Base-by-base conservation (phyloP, 2,888 invertebrate species). In the Sclerodermus sp. region DNA sequence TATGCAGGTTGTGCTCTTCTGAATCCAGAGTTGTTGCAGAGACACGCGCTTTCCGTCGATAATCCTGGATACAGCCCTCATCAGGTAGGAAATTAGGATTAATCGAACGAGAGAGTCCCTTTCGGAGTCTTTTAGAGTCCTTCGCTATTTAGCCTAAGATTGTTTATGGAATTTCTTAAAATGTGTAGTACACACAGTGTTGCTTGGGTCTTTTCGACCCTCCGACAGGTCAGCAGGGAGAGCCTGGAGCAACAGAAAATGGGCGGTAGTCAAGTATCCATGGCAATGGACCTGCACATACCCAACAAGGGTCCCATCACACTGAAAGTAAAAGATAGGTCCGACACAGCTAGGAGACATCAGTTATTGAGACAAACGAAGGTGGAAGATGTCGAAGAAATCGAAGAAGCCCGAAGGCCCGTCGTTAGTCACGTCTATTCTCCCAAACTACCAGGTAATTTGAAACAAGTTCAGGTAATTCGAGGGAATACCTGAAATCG, bases 31-130 rank as follows among this genome's bases (percentile, higher is more conserved):
- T 77, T 85, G 30, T 81, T 90, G 42, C 87, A 89, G 47, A 85
- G 91, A 75, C 90, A 92, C 79, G 91, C 92, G 16, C 80, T 91
- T 53, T 91, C 91, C 48, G 90, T 92, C 51, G 92, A 92, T 73
- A 90, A 90, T 77, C 86, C 87, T 1, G 82, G 83, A 70, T 77
- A 77, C 50, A 73, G 66, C 55, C 70, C 75, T 4, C 71, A 71
- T 41, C 70, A 69, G 68, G 67, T 71, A 55, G 23, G 17, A 17
- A 13, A 36, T 16, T 18, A 17, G 37, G 12, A 23, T 5, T 23
- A 23, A 23, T 23, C 8, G 23, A 3, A 23, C 8, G 8, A 23
- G n/a, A n/a, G n/a, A n/a, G n/a, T n/a, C n/a, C n/a, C n/a, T n/a
- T n/a, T n/a, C n/a, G n/a, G n/a, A n/a, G n/a, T n/a, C n/a, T n/a